Evolutionary conservation across 2,797 vertebrate genomes (phyloP), one percentile per base, ranked within the genome.

Genomic region (Cynopterus sphinx): DNA sequence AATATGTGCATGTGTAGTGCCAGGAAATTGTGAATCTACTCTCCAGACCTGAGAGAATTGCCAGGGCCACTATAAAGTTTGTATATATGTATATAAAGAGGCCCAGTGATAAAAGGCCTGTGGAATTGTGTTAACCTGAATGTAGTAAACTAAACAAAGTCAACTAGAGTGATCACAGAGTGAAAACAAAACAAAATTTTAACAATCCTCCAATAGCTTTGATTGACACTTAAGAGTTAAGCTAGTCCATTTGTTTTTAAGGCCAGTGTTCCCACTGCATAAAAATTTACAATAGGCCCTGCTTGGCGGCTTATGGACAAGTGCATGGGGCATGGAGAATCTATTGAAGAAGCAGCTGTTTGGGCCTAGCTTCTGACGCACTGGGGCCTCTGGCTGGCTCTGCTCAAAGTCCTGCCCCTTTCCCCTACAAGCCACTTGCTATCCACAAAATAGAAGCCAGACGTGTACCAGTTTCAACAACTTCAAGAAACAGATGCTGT

Each of bases 171-270:
- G 63, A 97, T 97, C 88, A 90, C 87, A 97, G 95, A 81, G 88
- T 96, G 92, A 36, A 53, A 89, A 59, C 49, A 49, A 65, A 83
- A 61, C 98, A 98, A 98, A 98, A 98, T 97, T 95, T 89, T 94
- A 77, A 96, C 96, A 82, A 79, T 63, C 31, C 63, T 95, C 87
- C 93, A 98, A 97, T 93, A 96, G 89, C 73, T 96, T 97, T 99
- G 98, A 99, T 96, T 98, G 99, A 98, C 98, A 98, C 97, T 98
- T 97, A 97, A 96, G 97, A 98, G 98, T 98, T 98, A 98, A 98
- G 98, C 97, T 95, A 95, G 94, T 92, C 97, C 98, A 97, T 98
- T 98, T 98, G 98, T 98, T 98, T 98, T 97, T 91, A 96, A 98
- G 97, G 98, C 97, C 93, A 89, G 96, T 91, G 91, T 98, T 98